Conservation (phyloP, 2,888 invertebrate species). For the Drosophila acutilabella region DNA sequence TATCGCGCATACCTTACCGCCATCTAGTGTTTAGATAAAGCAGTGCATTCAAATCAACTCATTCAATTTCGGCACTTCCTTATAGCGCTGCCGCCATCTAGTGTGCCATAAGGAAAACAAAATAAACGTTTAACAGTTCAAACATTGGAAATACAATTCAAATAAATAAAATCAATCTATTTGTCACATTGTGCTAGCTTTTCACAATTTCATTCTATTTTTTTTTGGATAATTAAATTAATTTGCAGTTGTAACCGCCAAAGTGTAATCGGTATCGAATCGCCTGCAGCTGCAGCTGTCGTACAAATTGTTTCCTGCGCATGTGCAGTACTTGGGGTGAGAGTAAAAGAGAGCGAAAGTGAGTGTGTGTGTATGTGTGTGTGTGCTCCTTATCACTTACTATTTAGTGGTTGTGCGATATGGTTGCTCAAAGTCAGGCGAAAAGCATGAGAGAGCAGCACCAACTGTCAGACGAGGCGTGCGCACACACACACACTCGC, state of each 20-base stretch:
- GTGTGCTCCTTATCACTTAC: constrained; percentile 17
- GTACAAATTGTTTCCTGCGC: constrained; percentile 59
- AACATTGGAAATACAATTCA: constrained; percentile 10
- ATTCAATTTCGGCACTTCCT: constrained; percentile 6
- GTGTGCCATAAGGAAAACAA: constrained; percentile 1
- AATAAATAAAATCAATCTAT: background rate
- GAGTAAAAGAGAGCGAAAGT: constrained; percentile 22
- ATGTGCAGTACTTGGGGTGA: constrained; percentile 54
- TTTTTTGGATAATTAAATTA: background rate
- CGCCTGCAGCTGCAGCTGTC: constrained; percentile 17
- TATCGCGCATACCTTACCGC: background rate
- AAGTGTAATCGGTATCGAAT: constrained; percentile 50
- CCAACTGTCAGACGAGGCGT: constrained; percentile 21
- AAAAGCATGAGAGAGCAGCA: constrained; percentile 46
- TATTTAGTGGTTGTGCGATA: constrained; percentile 63
- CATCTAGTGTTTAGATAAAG: background rate
- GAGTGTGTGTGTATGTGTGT: constrained; percentile 17
- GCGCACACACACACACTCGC: constrained; percentile 14
- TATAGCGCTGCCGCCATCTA: constrained; percentile 29
- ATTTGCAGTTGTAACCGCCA: background rate
- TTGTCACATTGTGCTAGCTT: background rate
- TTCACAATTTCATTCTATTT: no score
- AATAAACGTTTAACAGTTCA: background rate
- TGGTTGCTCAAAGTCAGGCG: constrained; percentile 35
- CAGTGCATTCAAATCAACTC: background rate